Evolutionary conservation across 2,888 invertebrate genomes (phyloP).

Genomic region (Agrilus cyanescens): DNA sequence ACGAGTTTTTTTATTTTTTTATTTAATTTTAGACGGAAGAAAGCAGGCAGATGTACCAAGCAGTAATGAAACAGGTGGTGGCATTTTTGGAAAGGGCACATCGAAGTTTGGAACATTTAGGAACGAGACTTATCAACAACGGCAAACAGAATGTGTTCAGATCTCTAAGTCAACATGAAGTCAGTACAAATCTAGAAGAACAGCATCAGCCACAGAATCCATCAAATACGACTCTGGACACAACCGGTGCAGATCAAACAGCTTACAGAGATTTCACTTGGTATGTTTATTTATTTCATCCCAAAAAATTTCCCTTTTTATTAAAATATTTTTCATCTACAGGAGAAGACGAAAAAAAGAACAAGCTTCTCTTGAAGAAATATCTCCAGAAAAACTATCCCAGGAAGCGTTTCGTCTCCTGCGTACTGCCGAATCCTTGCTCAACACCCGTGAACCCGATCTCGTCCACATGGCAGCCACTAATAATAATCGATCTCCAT

Average conservation of each 20-base stretch:
- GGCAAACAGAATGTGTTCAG: conserved; percentile 34
- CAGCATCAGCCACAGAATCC: background rate
- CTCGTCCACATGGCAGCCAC: conserved; percentile 30
- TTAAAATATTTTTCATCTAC: conserved; percentile 10
- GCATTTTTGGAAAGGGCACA: conserved; percentile 56
- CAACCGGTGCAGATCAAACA: conserved; percentile 30
- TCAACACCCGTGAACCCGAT: conserved; percentile 52
- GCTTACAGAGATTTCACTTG: conserved; percentile 47
- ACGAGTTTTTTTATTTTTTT: no score
- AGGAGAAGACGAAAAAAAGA: conserved; percentile 34
- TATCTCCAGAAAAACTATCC: conserved; percentile 50
- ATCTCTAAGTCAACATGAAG: conserved; percentile 42
- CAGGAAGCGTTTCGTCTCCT: conserved; percentile 55
- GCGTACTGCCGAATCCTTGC: conserved; percentile 51
- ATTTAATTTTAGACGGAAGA: conserved; percentile 48
- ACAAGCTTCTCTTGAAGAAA: conserved; percentile 35
- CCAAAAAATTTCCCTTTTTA: no score
- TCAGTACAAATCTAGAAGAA: conserved; percentile 22
- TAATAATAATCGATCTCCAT: no score
- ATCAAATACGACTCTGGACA: conserved; percentile 5
- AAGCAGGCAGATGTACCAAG: conserved; percentile 61
- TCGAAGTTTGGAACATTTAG: conserved; percentile 46
- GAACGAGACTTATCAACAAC: conserved; percentile 29
- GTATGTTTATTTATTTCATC: conserved; percentile 27
- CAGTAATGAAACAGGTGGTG: conserved; percentile 58